Conservation (phyloP, 2,888 invertebrate genomes). For the Eueremaeus valkanovi region DNA sequence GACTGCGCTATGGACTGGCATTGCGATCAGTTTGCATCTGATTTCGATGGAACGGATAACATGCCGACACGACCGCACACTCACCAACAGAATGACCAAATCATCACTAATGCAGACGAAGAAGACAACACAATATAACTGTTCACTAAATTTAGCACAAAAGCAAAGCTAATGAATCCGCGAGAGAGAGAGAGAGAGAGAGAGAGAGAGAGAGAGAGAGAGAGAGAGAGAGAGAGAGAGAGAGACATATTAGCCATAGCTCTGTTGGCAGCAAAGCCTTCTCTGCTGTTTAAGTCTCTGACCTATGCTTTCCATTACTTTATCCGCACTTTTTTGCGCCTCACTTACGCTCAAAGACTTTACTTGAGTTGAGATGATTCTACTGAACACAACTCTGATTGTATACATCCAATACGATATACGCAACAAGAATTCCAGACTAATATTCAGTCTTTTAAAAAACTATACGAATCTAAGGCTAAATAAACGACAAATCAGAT, state of each 20-base stretch:
- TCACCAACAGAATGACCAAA: constrained; percentile 22
- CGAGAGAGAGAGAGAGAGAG: too few species aligned
- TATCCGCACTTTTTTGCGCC: constrained; percentile 20
- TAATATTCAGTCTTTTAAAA: neutral
- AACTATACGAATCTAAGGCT: too few species aligned
- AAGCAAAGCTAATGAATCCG: constrained; percentile 29
- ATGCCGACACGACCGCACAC: constrained; percentile 7
- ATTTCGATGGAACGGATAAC: constrained; percentile 12
- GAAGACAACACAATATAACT: constrained; percentile 2
- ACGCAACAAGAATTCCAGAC: neutral
- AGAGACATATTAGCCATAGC: constrained; percentile 14
- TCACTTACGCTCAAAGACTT: neutral
- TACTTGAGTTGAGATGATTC: constrained; percentile 5
- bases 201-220: too few species aligned
- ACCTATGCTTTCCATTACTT: constrained; percentile 5
- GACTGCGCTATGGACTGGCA: neutral
- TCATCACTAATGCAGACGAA: constrained; percentile 18
- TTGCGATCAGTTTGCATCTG: neutral
- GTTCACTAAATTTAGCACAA: constrained; percentile 30
- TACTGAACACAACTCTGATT: constrained; percentile 16
- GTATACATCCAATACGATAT: neutral
- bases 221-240: too few species aligned
- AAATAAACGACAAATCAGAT: too few species aligned
- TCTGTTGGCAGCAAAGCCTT: neutral
- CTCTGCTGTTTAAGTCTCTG: neutral